A percentile compares a stretch with the other conserved stretches of the same genome.
These are phyloP conservation scores for Lepus americanus DNA, from an alignment of 2,113 vertebrate species.

Conservation along the genomic window DNA sequence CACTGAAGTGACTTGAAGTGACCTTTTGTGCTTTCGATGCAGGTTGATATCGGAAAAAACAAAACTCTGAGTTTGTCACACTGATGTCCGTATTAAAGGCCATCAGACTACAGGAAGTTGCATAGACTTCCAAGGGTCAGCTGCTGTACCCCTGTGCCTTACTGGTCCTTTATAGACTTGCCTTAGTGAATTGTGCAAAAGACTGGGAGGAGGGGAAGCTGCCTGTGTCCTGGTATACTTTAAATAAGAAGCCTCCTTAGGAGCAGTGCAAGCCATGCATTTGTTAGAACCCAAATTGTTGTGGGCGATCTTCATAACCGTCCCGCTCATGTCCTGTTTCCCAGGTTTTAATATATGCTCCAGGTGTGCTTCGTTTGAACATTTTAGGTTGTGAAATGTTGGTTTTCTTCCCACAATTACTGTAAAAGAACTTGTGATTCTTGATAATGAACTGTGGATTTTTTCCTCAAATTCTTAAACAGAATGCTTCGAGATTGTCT, in stretches of 20 bases:
- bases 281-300: slow-evolving; percentile 67
- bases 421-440: slow-evolving; percentile 86
- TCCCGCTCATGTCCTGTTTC: slow-evolving; percentile 65
- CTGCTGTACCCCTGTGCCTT: slow-evolving; percentile 35
- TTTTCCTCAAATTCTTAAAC: slow-evolving; percentile 74
- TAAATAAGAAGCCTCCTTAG: slow-evolving; percentile 17
- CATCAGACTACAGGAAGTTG: slow-evolving; percentile 49
- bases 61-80: slow-evolving; percentile 63
- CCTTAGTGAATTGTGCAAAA: slow-evolving; percentile 66
- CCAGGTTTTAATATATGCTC: slow-evolving; percentile 74
- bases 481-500: slow-evolving; percentile 82
- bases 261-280: slow-evolving; percentile 60
- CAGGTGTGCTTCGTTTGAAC: slow-evolving; percentile 77
- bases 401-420: slow-evolving; percentile 82
- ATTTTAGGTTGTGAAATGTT: slow-evolving; percentile 83
- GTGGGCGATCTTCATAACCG: slow-evolving; percentile 48
- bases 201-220: background rate
- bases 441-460: slow-evolving; percentile 82
- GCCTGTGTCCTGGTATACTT: slow-evolving; percentile 59
- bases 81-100: slow-evolving; percentile 38
- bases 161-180: slow-evolving; percentile 73
- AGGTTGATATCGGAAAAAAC: slow-evolving; percentile 62
- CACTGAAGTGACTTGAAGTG: slow-evolving; percentile 75
- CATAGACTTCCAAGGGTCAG: background rate
- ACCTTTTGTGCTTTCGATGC: slow-evolving; percentile 62